These are phyloP conservation scores for Cosmorhoe ocellata DNA, from an alignment of 2,888 invertebrate species.

Conservation along the genomic window DNA sequence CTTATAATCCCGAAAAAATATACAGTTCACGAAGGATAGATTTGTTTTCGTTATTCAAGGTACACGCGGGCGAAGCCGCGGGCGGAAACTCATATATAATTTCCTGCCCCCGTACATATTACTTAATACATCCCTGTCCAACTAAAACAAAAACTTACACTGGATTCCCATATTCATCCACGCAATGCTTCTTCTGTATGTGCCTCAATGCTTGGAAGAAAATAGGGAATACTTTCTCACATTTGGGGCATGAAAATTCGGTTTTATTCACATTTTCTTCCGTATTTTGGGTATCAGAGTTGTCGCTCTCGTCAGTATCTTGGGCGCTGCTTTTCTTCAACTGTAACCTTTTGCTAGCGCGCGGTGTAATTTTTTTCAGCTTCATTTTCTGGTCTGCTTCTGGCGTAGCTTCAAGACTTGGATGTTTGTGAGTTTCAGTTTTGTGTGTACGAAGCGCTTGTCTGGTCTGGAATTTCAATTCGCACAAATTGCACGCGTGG, in stretches of 20 bases:
- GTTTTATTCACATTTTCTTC: conserved; percentile 30
- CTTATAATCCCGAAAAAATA: too few relatives aligned
- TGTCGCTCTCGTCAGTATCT: conserved; percentile 12
- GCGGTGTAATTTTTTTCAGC: conserved; percentile 22
- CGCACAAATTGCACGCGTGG: conserved; percentile 55
- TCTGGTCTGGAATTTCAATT: conserved; percentile 45
- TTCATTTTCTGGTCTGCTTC: background rate
- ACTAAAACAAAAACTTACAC: conserved; percentile 50
- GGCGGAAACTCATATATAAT: too few relatives aligned
- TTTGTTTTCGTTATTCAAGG: too few relatives aligned
- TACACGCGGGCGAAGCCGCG: too few relatives aligned
- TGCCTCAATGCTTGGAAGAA: conserved; percentile 58
- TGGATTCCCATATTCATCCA: conserved; percentile 40
- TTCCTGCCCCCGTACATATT: too few relatives aligned
- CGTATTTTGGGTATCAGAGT: background rate
- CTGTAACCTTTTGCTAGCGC: conserved; percentile 22
- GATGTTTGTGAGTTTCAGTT: conserved; percentile 41
- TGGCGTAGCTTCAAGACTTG: conserved; percentile 4
- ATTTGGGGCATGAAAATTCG: conserved; percentile 61
- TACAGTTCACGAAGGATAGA: too few relatives aligned
- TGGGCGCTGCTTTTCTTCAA: conserved; percentile 5
- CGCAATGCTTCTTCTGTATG: conserved; percentile 58
- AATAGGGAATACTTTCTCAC: conserved; percentile 44
- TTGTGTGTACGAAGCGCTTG: conserved; percentile 52
- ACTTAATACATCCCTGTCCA: conserved; percentile 4